These are phyloP conservation scores for Sebastes vulpes DNA, from an alignment of 2,797 vertebrate genomes.

Conservation along the genomic window DNA sequence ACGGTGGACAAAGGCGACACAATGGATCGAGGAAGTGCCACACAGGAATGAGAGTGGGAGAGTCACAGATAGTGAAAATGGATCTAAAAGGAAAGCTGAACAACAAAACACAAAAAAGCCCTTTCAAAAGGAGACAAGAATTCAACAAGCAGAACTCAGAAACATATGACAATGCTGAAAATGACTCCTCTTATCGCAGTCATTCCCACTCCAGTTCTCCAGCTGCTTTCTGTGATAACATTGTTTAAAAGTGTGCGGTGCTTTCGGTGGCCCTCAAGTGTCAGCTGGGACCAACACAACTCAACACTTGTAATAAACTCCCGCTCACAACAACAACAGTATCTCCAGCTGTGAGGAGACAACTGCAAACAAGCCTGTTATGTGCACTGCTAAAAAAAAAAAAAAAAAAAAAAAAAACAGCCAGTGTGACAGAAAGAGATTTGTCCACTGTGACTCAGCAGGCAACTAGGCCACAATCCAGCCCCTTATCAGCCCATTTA, in stretches of 20 bases:
- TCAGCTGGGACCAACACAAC: conserved; percentile 2
- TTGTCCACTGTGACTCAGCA: conserved; percentile 72
- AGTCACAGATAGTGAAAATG: conserved; percentile 12
- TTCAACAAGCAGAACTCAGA: background rate
- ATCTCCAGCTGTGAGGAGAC: conserved; percentile 18
- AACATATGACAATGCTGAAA: conserved; percentile 41
- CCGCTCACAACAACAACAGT: background rate
- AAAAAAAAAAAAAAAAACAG: conserved; percentile 2
- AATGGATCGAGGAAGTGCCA: conserved; percentile 58
- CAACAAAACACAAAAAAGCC: conserved; percentile 18
- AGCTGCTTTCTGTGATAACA: conserved; percentile 72
- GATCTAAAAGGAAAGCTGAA: conserved; percentile 18
- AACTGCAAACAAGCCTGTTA: conserved; percentile 23
- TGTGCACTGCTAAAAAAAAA: conserved; percentile 3
- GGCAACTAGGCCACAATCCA: conserved; percentile 65
- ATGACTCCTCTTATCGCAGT: conserved; percentile 38
- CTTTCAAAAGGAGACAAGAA: background rate
- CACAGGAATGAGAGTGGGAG: conserved; percentile 10
- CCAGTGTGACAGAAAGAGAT: conserved; percentile 36
- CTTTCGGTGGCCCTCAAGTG: conserved; percentile 31
- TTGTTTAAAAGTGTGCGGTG: conserved; percentile 48
- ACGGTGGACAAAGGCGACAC: background rate
- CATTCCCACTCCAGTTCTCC: conserved; percentile 22
- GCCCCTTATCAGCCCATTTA: conserved; percentile 71
- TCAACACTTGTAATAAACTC: conserved; percentile 27